phyloP scores from a whole-genome alignment of 2,888 invertebrate genomes.

The Drosophila suboccidentalis region DNA sequence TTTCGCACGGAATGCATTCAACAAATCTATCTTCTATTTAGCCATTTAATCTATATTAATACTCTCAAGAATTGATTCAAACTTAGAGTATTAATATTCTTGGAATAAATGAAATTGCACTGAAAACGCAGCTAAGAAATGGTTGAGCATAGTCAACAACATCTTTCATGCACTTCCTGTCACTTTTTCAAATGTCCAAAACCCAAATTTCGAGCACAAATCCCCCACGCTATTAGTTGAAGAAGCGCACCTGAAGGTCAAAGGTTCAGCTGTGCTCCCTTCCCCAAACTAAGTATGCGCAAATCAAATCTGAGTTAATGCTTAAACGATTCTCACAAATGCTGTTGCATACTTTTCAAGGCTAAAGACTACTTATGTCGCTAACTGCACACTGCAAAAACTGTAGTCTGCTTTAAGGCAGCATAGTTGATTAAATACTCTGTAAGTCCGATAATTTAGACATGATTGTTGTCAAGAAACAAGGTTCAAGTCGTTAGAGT shows the following conservation, averaged over 20 bases:
- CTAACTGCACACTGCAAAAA: neutral
- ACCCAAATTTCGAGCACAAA: conserved; percentile 20
- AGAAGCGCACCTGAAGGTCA: conserved; percentile 29
- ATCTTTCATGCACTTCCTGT: neutral
- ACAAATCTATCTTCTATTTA: conserved; percentile 1
- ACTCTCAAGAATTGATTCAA: neutral
- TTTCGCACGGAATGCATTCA: conserved; percentile 1
- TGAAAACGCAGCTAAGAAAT: neutral
- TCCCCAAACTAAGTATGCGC: neutral
- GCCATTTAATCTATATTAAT: conserved; percentile 12
- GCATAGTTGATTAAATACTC: neutral
- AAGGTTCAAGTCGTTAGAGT: neutral
- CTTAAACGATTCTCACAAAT: conserved; percentile 6
- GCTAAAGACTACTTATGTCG: neutral
- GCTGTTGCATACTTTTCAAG: conserved; percentile 6
- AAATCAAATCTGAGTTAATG: conserved; percentile 3
- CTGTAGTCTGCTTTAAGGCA: neutral
- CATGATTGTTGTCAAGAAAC: too few species aligned
- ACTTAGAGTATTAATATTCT: neutral
- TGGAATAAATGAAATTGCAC: neutral
- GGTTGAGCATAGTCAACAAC: neutral
- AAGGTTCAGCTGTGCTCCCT: neutral
- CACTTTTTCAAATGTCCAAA: conserved; percentile 3
- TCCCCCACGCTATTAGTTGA: conserved; percentile 32
- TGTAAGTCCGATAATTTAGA: neutral